Percentiles rank a stretch among this genome's conserved stretches.
Evolutionary conservation across 1,140 invertebrate genomes (phyloP).

Genomic region (Araneus ventricosus): DNA sequence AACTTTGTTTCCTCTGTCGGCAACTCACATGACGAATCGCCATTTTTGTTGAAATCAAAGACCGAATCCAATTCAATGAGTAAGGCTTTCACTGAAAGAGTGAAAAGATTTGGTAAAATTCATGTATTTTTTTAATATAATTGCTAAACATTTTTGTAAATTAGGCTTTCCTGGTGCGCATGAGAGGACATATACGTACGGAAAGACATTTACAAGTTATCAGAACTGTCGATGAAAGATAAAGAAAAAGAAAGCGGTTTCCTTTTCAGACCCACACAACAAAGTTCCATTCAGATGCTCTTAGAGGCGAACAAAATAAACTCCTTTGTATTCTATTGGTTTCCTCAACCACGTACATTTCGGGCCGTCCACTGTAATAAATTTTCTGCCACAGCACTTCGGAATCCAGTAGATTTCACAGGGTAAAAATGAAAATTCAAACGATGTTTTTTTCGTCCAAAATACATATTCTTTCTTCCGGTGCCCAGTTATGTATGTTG

Average conservation of each 20-base stretch:
- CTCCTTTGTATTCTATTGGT: slow-evolving; percentile 64
- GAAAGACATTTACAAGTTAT: neutral
- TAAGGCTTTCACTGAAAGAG: no score
- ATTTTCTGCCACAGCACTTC: slow-evolving; percentile 57
- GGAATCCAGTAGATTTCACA: slow-evolving; percentile 70
- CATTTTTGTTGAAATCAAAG: no score
- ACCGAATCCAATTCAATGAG: no score
- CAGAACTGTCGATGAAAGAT: neutral
- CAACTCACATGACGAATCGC: no score
- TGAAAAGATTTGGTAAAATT: no score
- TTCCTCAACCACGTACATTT: slow-evolving; percentile 61
- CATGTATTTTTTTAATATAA: no score
- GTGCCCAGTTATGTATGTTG: slow-evolving; percentile 39
- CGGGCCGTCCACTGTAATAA: slow-evolving; percentile 50
- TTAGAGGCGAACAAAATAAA: slow-evolving; percentile 47
- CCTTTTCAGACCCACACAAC: neutral
- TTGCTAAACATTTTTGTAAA: no score
- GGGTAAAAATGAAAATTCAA: slow-evolving; percentile 73
- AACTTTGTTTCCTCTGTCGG: no score
- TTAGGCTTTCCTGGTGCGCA: no score
- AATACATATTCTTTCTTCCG: slow-evolving; percentile 71
- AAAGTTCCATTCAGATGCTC: slow-evolving; percentile 31
- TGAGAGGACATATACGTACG: neutral
- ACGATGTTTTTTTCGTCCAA: slow-evolving; percentile 69
- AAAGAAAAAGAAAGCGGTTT: neutral